These are phyloP conservation scores for Rhizomys pruinosus DNA, from an alignment of 2,113 vertebrate species.

Conservation along the genomic window DNA sequence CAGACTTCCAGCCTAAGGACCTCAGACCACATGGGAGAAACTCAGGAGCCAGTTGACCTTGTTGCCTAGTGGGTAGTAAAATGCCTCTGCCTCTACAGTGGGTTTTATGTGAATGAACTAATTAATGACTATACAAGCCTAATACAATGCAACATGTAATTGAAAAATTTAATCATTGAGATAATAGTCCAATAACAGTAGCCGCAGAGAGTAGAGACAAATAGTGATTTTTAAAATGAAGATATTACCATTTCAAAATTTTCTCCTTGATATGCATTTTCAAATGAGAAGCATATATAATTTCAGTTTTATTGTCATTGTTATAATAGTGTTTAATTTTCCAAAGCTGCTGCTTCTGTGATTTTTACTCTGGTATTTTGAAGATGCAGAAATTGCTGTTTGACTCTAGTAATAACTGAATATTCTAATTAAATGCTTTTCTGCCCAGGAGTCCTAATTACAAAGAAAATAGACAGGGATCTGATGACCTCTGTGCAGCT, in stretches of 20 bases:
- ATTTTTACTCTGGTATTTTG: conserved; percentile 47
- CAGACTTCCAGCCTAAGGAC: background rate
- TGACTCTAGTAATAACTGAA: conserved; percentile 30
- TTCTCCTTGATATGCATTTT: conserved; percentile 71
- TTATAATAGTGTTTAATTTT: conserved; percentile 51
- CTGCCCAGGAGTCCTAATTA: background rate
- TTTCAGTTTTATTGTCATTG: conserved; percentile 57
- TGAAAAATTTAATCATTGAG: conserved; percentile 80
- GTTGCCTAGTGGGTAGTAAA: conserved; percentile 66
- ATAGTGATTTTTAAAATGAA: conserved; percentile 66
- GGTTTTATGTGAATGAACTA: conserved; percentile 76
- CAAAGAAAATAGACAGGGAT: conserved; percentile 23
- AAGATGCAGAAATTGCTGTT: background rate
- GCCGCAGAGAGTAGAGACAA: conserved; percentile 64
- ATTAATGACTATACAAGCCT: conserved; percentile 73
- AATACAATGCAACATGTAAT: conserved; percentile 73
- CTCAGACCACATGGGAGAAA: background rate
- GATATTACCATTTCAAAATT: conserved; percentile 63
- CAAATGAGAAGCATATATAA: conserved; percentile 72
- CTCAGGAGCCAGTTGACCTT: conserved; percentile 56
- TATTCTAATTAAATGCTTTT: conserved; percentile 55
- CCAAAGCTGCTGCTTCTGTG: conserved; percentile 8
- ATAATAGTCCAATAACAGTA: conserved; percentile 74
- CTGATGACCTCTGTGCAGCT: background rate
- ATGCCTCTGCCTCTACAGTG: conserved; percentile 41